Evolutionary conservation across 1,140 invertebrate genomes (phyloP), one percentile per base, ranked within the genome.

Genomic region (Drosophila kohkoa): DNA sequence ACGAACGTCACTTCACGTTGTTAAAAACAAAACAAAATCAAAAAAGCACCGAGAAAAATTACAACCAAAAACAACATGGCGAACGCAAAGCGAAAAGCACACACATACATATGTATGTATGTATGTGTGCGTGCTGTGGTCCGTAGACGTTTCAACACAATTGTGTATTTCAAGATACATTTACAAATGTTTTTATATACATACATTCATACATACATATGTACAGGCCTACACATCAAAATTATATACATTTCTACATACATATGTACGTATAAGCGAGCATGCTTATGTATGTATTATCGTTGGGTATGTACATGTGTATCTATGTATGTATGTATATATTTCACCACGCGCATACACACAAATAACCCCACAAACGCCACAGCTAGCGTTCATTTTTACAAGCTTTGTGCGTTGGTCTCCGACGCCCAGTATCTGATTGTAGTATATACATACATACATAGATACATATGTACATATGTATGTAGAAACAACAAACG

Each of bases 361-460:
- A 67, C 15, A 71, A 8, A 32, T 32, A 32, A 28, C 13, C 0
- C n/a, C 46, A 62, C n/a, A 28, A 5, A 58, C 57, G 20, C 54
- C 7, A 25, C 20, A 25, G 32, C 32, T 32, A 25, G 32, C 52
- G 57, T 60, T 86, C 46, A 60, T 57, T 82, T 71, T 87, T 85
- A 86, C 82, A 86, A 86, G 67, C 64, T 79, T 83, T 80, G 55
- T 80, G 77, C 82, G 82, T 86, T 85, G 82, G 77, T 78, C 82
- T 77, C 62, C 25, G 52, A 45, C 69, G 63, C 52, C 55, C 72
- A 51, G 65, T 16, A 52, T 46, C 10, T 55, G 20, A 58, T 58
- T 11, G 41, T 38, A 48, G 13, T 48, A 48, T 32, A 49, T 30
- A 49, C 11, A 28, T 15, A 45, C 57, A 45, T 43, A 49, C 35